phyloP scores from a whole-genome alignment of 2,888 invertebrate species.

The Leucoma salicis region DNA sequence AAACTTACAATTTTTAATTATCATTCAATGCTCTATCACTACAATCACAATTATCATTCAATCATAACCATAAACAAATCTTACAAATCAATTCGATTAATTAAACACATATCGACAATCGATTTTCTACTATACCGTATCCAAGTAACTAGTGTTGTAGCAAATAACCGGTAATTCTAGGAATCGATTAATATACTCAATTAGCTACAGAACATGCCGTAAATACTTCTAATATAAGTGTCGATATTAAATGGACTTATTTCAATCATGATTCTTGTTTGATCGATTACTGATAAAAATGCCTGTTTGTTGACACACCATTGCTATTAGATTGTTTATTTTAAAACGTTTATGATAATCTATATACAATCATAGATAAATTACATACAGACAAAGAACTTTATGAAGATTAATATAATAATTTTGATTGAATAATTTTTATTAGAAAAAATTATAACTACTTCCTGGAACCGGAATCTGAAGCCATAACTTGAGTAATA shows the following conservation, averaged over 20 bases:
- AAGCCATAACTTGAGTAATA: too few species aligned
- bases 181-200: conserved; percentile 7
- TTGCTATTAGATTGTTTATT: too few species aligned
- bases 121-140: not conserved
- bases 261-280: conserved; percentile 19
- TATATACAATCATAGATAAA: too few species aligned
- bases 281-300: conserved; percentile 6
- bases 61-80: not conserved
- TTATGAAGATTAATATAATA: too few species aligned
- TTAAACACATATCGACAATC: conserved; percentile 4
- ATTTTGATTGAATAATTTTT: too few species aligned
- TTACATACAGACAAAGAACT: too few species aligned
- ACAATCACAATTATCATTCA: too few species aligned
- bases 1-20: too few species aligned
- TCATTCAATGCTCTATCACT: too few species aligned
- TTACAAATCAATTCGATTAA: not conserved
- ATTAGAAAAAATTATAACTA: too few species aligned
- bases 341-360: too few species aligned
- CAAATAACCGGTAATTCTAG: conserved; percentile 7
- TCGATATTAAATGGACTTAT: not conserved
- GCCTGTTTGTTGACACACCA: not conserved
- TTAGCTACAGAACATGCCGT: conserved; percentile 11
- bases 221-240: conserved; percentile 10
- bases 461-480: too few species aligned
- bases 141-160: conserved; percentile 4